These are phyloP conservation scores for Sparidentex hasta DNA, from an alignment of 2,797 vertebrate species.

Conservation along the genomic window DNA sequence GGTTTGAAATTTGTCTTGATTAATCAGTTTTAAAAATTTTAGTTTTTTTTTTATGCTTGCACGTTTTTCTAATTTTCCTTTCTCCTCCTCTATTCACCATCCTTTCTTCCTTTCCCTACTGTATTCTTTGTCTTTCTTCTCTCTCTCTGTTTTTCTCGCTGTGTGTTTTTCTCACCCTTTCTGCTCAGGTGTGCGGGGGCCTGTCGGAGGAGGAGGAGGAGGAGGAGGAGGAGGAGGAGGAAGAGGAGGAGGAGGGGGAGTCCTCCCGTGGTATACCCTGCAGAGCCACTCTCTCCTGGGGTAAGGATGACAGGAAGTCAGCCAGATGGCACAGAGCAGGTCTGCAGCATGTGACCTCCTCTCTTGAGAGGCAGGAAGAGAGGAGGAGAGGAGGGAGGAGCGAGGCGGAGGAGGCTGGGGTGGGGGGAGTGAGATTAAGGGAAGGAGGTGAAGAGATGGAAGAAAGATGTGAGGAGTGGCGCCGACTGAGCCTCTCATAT, in stretches of 20 bases:
- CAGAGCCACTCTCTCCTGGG: conserved; percentile 81
- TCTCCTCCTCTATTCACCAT: background rate
- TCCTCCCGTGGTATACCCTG: conserved; percentile 67
- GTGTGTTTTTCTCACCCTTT: conserved; percentile 61
- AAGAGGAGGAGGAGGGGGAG: conserved; percentile 9
- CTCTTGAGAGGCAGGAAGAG: conserved; percentile 73
- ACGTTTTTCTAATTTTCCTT: conserved; percentile 29
- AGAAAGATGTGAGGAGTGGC: conserved; percentile 53
- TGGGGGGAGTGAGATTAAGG: conserved; percentile 34
- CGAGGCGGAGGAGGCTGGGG: conserved; percentile 16
- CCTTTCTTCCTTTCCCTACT: conserved; percentile 15
- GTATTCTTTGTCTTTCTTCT: conserved; percentile 37
- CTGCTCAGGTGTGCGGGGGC: conserved; percentile 72
- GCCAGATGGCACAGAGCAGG: conserved; percentile 87
- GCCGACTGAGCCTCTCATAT: conserved; percentile 33
- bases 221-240: conserved; percentile 21
- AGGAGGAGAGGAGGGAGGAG: conserved; percentile 47
- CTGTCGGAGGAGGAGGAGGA: conserved; percentile 30
- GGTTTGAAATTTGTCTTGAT: conserved; percentile 56
- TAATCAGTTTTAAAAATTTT: conserved; percentile 29
- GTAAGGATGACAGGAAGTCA: conserved; percentile 85
- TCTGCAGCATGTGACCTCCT: conserved; percentile 80
- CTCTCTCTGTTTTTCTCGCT: conserved; percentile 29
- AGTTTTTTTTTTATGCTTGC: conserved; percentile 10
- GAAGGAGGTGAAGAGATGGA: conserved; percentile 59